These are phyloP conservation scores for Amblyjoppa proteus DNA, from an alignment of 2,888 invertebrate genomes.

Conservation along the genomic window DNA sequence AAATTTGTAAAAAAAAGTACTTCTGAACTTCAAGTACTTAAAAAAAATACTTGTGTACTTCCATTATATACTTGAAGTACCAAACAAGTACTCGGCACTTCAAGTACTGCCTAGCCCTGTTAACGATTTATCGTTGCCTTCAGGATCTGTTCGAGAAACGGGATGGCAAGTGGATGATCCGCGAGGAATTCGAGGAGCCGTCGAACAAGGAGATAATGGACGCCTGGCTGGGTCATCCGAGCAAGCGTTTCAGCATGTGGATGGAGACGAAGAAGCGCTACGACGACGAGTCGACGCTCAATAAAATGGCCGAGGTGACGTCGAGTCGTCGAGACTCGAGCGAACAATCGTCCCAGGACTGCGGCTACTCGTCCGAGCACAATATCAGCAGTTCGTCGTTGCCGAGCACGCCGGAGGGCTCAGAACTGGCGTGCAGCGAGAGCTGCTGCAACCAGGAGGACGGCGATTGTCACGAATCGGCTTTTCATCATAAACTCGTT, in stretches of 20 bases:
- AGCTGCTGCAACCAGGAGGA: slow-evolving; percentile 93
- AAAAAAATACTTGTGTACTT: no score
- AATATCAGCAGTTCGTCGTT: slow-evolving; percentile 92
- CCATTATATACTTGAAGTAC: no score
- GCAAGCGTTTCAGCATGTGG: slow-evolving; percentile 80
- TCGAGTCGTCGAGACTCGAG: slow-evolving; percentile 86
- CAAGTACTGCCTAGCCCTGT: no score
- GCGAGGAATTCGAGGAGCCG: slow-evolving; percentile 74
- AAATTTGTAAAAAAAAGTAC: no score
- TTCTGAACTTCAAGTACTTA: no score
- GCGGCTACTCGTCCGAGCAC: slow-evolving; percentile 95
- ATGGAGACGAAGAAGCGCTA: slow-evolving; percentile 83
- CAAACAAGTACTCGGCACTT: no score
- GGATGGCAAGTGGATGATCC: slow-evolving; percentile 72
- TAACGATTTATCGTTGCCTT: slow-evolving; percentile 3
- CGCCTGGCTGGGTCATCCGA: slow-evolving; percentile 79
- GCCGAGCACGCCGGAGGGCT: slow-evolving; percentile 95
- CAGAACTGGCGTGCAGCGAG: slow-evolving; percentile 95
- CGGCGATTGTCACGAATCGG: slow-evolving; percentile 82
- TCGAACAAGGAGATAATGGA: slow-evolving; percentile 79
- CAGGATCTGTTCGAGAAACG: slow-evolving; percentile 75
- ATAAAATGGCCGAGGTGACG: slow-evolving; percentile 83
- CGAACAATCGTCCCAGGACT: slow-evolving; percentile 91
- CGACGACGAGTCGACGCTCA: slow-evolving; percentile 85
- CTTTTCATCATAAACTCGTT: slow-evolving; percentile 70